Percentiles rank a stretch among this genome's conserved stretches.
phyloP scores from a whole-genome alignment of 2,888 invertebrate species.

The Drosophila recens region DNA sequence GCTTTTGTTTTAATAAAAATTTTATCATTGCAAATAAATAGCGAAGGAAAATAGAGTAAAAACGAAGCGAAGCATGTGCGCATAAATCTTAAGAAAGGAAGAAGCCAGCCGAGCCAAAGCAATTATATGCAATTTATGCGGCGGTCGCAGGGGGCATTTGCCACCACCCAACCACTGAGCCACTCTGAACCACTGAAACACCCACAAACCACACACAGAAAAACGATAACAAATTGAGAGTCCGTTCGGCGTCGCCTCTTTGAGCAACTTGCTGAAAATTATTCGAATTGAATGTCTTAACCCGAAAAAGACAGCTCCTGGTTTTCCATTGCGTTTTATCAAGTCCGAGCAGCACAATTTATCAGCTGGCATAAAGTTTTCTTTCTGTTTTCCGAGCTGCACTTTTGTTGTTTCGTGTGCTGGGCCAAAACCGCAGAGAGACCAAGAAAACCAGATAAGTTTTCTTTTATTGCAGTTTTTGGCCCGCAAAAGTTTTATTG shows the following conservation, averaged over 20 bases:
- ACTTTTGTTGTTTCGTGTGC: conserved; percentile 34
- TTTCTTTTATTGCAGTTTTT: conserved; percentile 78
- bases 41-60: conserved; percentile 26
- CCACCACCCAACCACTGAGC: conserved; percentile 4
- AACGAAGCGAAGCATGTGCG: conserved; percentile 67
- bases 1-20: conserved; percentile 81
- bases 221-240: conserved; percentile 49
- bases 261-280: conserved; percentile 64
- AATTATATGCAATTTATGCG: conserved; percentile 84
- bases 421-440: conserved; percentile 29
- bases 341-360: conserved; percentile 74
- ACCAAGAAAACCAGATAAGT: conserved; percentile 64
- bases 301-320: conserved; percentile 43
- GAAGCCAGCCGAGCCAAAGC: conserved; percentile 61
- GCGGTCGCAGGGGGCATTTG: conserved; percentile 34
- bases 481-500: conserved; percentile 69
- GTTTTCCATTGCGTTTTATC: conserved; percentile 68
- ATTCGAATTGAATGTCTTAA: conserved; percentile 78
- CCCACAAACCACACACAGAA: conserved; percentile 21
- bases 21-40: conserved; percentile 78
- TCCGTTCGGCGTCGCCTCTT: conserved; percentile 33
- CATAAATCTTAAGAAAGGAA: conserved; percentile 67
- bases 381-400: conserved; percentile 46
- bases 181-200: background rate
- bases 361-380: conserved; percentile 78